Conservation (phyloP, 2,113 vertebrate genomes). For the Dendrocopos noguchii region DNA sequence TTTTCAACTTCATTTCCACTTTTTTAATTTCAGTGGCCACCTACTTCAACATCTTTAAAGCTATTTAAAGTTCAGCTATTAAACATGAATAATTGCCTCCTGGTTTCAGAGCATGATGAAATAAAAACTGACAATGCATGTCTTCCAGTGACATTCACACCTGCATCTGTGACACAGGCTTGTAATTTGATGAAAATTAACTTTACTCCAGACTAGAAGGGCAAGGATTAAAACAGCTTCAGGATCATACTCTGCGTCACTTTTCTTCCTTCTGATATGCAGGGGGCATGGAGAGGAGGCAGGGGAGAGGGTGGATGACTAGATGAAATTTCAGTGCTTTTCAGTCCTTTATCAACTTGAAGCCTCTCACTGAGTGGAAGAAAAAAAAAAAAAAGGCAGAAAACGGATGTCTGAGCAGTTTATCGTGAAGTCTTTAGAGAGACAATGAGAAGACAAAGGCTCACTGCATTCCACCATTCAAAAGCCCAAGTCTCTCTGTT, state of each 20-base stretch:
- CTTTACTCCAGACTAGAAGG: conserved; percentile 29
- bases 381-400: background rate
- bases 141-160: conserved; percentile 50
- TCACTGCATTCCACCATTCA: background rate
- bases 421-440: background rate
- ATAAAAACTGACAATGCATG: conserved; percentile 51
- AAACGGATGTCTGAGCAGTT: background rate
- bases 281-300: background rate
- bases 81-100: conserved; percentile 55
- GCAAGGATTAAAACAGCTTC: background rate
- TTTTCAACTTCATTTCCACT: conserved; percentile 42
- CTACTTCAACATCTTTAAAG: conserved; percentile 42
- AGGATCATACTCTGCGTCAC: background rate
- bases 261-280: background rate
- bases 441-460: background rate
- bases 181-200: conserved; percentile 49
- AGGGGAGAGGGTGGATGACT: background rate
- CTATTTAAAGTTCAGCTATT: conserved; percentile 49
- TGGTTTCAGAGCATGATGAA: conserved; percentile 31
- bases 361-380: background rate
- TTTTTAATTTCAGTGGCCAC: conserved; percentile 50
- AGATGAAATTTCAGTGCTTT: background rate
- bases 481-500: background rate
- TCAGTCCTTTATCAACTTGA: background rate
- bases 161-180: conserved; percentile 19